phyloP scores from a whole-genome alignment of 2,888 invertebrate genomes.

The Hetaerina titia region DNA sequence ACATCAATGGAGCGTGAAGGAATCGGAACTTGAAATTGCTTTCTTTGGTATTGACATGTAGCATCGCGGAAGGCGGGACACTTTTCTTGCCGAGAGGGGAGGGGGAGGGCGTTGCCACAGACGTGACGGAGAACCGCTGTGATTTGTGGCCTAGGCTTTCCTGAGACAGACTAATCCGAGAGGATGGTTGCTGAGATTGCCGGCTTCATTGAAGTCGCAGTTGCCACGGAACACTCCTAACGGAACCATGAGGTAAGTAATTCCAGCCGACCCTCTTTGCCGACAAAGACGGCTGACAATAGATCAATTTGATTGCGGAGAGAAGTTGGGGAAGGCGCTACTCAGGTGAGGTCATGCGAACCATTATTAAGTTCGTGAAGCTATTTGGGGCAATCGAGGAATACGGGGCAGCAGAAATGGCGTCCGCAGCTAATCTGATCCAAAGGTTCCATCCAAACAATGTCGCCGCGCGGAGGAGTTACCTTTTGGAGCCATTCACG shows the following conservation, averaged over 20 bases:
- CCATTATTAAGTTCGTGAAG: neutral
- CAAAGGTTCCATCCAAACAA: neutral
- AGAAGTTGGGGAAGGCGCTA: neutral
- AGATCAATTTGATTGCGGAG: neutral
- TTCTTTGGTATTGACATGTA: neutral
- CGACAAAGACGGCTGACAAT: neutral
- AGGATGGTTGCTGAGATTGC: neutral
- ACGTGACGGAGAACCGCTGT: neutral
- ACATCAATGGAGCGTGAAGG: too few species aligned
- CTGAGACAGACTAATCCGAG: neutral
- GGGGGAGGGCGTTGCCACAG: neutral
- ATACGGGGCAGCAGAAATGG: neutral
- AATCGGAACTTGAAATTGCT: neutral
- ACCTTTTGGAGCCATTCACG: too few species aligned
- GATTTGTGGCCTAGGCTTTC: neutral
- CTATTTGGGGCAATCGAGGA: neutral
- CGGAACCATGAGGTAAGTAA: neutral
- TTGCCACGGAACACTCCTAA: neutral
- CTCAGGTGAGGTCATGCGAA: neutral
- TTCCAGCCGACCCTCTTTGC: neutral
- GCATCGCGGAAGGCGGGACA: neutral
- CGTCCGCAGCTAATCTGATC: neutral
- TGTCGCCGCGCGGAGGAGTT: too few species aligned
- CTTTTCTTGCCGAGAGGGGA: neutral
- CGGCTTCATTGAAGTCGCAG: neutral